Conservation (phyloP, 2,888 invertebrate species). For the Cheiracanthium punctorium region DNA sequence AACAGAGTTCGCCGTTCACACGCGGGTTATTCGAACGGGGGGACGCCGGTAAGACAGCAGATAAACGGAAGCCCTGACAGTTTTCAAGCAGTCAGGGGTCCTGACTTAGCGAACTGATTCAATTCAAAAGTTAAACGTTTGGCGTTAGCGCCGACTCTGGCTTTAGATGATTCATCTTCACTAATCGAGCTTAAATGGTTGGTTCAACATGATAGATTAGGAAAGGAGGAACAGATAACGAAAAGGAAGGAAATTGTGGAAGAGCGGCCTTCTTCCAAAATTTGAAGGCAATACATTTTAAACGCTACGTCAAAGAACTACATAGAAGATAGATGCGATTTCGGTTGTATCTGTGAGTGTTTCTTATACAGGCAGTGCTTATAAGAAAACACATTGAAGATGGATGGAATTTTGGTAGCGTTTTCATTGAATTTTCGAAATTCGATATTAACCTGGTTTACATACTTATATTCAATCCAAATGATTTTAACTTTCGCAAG, state of each 20-base stretch:
- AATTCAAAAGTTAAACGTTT: background rate
- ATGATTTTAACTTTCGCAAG: no score
- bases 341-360: no score
- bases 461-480: no score
- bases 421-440: no score
- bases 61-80: background rate
- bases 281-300: no score
- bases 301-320: no score
- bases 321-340: no score
- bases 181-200: conserved; percentile 9
- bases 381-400: no score
- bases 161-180: background rate
- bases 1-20: background rate
- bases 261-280: background rate
- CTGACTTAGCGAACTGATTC: background rate
- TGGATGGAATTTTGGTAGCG: no score
- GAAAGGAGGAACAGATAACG: background rate
- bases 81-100: background rate
- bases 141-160: background rate
- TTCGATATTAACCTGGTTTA: no score
- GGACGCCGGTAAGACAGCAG: background rate
- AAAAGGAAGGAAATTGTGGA: background rate
- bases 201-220: background rate
- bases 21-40: background rate
- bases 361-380: no score